These are phyloP conservation scores for Procapra przewalskii DNA, from an alignment of 2,113 vertebrate genomes.

Conservation along the genomic window DNA sequence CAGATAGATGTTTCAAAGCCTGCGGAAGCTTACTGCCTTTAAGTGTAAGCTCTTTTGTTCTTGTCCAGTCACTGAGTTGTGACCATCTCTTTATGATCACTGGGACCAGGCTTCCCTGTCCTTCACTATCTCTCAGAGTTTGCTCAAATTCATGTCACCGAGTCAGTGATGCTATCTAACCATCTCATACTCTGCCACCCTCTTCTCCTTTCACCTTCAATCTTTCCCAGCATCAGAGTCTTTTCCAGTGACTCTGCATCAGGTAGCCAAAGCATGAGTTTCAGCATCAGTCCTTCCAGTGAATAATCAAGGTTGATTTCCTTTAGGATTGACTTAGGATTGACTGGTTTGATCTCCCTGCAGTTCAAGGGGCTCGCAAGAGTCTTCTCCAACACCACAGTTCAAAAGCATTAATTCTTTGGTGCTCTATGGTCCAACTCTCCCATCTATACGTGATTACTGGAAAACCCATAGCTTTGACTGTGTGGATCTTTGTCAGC, in stretches of 20 bases:
- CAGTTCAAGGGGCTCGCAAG: not conserved
- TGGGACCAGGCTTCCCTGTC: not conserved
- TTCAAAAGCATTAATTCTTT: not conserved
- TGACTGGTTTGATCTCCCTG: not conserved
- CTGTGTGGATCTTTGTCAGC: not conserved
- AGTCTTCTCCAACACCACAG: not conserved
- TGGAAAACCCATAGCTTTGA: not conserved
- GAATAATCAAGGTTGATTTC: not conserved
- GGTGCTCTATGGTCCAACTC: not conserved
- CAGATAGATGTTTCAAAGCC: not conserved
- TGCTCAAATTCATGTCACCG: not conserved
- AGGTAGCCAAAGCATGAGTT: not conserved
- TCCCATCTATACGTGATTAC: not conserved
- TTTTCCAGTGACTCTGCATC: not conserved
- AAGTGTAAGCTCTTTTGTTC: not conserved
- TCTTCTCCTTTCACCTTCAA: not conserved
- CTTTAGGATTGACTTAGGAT: not conserved
- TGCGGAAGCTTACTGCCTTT: not conserved
- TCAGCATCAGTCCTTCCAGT: not conserved
- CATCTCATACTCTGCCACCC: not conserved
- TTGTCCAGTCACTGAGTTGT: not conserved
- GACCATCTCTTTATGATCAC: not conserved
- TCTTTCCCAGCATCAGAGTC: not conserved
- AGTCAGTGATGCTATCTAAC: not conserved
- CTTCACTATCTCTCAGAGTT: not conserved